phyloP scores from a whole-genome alignment of 2,113 vertebrate species.

The Thamnaconus septentrionalis region DNA sequence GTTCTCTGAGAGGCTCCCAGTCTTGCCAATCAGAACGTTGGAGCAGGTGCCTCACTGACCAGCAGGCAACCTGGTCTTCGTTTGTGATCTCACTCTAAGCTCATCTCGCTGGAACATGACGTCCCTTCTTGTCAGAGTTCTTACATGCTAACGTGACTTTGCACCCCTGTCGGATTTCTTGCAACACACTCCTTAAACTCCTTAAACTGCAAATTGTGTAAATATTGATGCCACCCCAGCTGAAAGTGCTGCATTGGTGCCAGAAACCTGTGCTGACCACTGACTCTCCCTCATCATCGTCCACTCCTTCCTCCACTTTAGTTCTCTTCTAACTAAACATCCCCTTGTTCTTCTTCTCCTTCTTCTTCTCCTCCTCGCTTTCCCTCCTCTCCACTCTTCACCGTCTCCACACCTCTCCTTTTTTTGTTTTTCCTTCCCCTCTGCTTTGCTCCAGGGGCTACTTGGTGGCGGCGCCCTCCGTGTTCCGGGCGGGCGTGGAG shows the following conservation, averaged over 20 bases:
- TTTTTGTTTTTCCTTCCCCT: background rate
- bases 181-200: background rate
- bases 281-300: background rate
- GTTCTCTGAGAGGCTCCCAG: slow-evolving; percentile 44
- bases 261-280: background rate
- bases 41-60: slow-evolving; percentile 28
- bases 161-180: background rate
- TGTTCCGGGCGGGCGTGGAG: slow-evolving; percentile 85
- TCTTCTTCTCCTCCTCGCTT: background rate
- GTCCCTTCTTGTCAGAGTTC: slow-evolving; percentile 9
- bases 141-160: background rate
- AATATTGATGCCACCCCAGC: background rate
- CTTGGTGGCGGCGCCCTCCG: slow-evolving; percentile 86
- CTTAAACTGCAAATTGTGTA: background rate
- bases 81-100: slow-evolving; percentile 28
- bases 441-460: slow-evolving; percentile 80
- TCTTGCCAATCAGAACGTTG: slow-evolving; percentile 50
- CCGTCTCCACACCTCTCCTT: background rate
- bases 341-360: background rate
- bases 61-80: slow-evolving; percentile 28
- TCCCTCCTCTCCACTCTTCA: background rate
- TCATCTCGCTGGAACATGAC: slow-evolving; percentile 18
- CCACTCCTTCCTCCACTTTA: background rate
- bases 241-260: background rate
- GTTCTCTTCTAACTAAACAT: background rate